phyloP scores from a whole-genome alignment of 2,888 invertebrate species.

The Sceliomorpha sp. region DNA sequence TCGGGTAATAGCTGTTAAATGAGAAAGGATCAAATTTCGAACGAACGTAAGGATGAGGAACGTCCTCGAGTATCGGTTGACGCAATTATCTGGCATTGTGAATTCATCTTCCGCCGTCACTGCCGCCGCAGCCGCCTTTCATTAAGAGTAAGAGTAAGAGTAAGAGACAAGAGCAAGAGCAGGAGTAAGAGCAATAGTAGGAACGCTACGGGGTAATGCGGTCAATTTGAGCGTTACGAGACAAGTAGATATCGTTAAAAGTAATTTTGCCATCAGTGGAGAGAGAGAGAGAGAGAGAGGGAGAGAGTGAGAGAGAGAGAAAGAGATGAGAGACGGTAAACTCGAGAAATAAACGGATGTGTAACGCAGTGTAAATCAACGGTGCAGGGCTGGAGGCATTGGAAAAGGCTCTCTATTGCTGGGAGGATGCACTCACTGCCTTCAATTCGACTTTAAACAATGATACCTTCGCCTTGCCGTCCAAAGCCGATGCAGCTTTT shows the following conservation, averaged over 20 bases:
- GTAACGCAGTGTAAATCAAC: conserved; percentile 52
- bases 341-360: conserved; percentile 59
- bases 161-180: too few relatives aligned
- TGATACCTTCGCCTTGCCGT: conserved; percentile 86
- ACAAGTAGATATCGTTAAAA: conserved; percentile 53
- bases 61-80: too few relatives aligned
- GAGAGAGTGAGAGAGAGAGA: too few relatives aligned
- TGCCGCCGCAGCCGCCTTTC: too few relatives aligned
- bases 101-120: too few relatives aligned
- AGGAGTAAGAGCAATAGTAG: too few relatives aligned
- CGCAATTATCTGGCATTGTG: too few relatives aligned
- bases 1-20: too few relatives aligned
- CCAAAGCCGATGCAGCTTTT: conserved; percentile 92
- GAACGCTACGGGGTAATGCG: conserved; percentile 24
- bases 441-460: conserved; percentile 85
- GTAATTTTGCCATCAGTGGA: conserved; percentile 49
- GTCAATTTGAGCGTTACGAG: conserved; percentile 23
- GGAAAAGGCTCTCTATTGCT: conserved; percentile 94
- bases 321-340: conserved; percentile 45
- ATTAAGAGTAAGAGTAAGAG: too few relatives aligned
- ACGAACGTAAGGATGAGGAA: too few relatives aligned
- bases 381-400: conserved; percentile 93
- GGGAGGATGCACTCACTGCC: conserved; percentile 95
- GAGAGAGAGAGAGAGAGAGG: too few relatives aligned
- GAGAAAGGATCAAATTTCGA: too few relatives aligned